A percentile compares a stretch with the other conserved stretches of the same genome.
Conservation (phyloP, 2,113 vertebrate genomes). For the Arothron firmamentum region DNA sequence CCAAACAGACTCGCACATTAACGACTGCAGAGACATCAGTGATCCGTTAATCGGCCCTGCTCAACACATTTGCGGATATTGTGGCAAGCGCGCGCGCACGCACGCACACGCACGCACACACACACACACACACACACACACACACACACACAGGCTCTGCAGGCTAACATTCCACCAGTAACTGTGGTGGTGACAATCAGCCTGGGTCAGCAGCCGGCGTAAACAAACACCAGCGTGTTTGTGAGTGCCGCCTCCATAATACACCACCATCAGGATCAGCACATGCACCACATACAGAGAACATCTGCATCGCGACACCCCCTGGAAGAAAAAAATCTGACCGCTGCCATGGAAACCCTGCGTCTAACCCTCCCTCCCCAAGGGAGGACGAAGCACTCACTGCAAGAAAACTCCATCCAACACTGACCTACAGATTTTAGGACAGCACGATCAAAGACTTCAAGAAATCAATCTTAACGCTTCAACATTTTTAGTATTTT, state of each 20-base stretch:
- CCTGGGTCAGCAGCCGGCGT: conserved; percentile 50
- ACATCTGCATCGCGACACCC: conserved; percentile 71
- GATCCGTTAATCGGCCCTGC: neutral
- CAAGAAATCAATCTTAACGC: neutral
- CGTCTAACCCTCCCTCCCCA: conserved; percentile 40
- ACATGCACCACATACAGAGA: conserved; percentile 59
- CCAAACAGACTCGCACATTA: neutral
- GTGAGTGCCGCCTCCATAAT: conserved; percentile 39
- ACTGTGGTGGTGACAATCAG: conserved; percentile 59
- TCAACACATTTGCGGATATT: neutral
- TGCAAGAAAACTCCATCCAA: conserved; percentile 14
- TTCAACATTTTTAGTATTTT: too few species aligned
- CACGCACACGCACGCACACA: neutral
- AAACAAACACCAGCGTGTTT: conserved; percentile 59
- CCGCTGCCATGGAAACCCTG: conserved; percentile 64
- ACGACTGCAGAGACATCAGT: neutral
- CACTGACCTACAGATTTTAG: conserved; percentile 9
- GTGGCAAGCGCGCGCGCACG: too few species aligned
- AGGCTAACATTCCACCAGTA: conserved; percentile 60
- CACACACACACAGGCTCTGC: conserved; percentile 8
- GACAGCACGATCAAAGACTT: conserved; percentile 5
- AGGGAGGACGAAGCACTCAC: conserved; percentile 16
- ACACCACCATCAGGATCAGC: conserved; percentile 35
- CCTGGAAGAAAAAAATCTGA: conserved; percentile 46
- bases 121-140: conserved; percentile 7